Conservation (phyloP, 2,113 vertebrate species). For the Pluvialis apricaria region DNA sequence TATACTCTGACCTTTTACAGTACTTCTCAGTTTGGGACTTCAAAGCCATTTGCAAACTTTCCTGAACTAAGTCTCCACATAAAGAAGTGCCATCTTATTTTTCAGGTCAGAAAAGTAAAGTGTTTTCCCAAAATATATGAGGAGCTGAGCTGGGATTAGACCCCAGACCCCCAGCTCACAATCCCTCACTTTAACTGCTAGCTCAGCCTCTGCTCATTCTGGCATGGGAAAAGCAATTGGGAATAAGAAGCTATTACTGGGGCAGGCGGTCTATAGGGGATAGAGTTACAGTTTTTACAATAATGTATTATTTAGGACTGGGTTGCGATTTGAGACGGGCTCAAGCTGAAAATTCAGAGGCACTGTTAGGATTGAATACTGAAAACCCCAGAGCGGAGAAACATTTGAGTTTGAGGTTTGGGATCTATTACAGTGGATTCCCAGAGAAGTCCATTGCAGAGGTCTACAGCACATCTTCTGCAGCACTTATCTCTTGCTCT, state of each 20-base stretch:
- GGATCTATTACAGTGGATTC: neutral
- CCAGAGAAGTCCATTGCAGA: neutral
- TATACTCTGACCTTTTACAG: neutral
- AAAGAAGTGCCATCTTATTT: constrained; percentile 7
- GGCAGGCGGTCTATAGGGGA: constrained; percentile 39
- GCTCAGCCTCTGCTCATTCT: constrained; percentile 47
- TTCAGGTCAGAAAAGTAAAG: neutral
- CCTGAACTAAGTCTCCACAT: neutral
- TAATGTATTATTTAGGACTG: constrained; percentile 46
- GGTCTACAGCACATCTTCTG: neutral
- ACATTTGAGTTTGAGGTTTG: neutral
- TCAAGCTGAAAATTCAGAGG: constrained; percentile 30
- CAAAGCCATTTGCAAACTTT: neutral
- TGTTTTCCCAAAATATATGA: neutral
- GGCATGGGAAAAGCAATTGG: constrained; percentile 45
- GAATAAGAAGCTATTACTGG: constrained; percentile 49
- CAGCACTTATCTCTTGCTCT: neutral
- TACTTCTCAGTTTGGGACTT: neutral
- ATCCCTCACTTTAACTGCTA: constrained; percentile 12
- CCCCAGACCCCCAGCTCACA: neutral
- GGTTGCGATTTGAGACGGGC: constrained; percentile 9
- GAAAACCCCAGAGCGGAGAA: constrained; percentile 1
- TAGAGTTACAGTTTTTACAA: constrained; percentile 37
- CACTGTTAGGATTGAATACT: constrained; percentile 9
- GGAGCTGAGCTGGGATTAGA: constrained; percentile 39